Conservation (phyloP, 2,888 invertebrate genomes). For the Mesorhabditis belari region DNA sequence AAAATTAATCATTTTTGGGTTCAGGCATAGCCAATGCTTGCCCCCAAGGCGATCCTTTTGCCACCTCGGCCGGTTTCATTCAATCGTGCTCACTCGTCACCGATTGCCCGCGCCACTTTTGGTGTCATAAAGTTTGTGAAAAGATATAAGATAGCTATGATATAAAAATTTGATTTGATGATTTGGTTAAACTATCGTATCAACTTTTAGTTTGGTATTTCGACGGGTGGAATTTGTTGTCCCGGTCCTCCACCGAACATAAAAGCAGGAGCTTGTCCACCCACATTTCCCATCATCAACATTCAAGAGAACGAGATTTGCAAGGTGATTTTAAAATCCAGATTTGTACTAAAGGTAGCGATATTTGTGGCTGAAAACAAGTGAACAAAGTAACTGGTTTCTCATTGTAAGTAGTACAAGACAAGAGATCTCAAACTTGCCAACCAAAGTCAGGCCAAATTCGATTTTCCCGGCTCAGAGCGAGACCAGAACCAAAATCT, state of each 20-base stretch:
- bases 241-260: slow-evolving; percentile 15
- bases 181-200: too few relatives aligned
- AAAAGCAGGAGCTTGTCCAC: slow-evolving; percentile 27
- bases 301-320: slow-evolving; percentile 13
- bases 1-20: not conserved
- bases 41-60: slow-evolving; percentile 28
- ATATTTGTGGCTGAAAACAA: too few relatives aligned
- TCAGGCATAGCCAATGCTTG: slow-evolving; percentile 39
- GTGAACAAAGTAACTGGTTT: too few relatives aligned
- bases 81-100: slow-evolving; percentile 27
- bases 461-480: too few relatives aligned
- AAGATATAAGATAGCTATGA: too few relatives aligned
- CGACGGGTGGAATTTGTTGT: slow-evolving; percentile 44
- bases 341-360: too few relatives aligned
- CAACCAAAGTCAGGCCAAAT: too few relatives aligned
- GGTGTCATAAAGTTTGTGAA: slow-evolving; percentile 38
- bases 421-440: too few relatives aligned
- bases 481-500: too few relatives aligned
- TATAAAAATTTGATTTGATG: too few relatives aligned
- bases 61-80: slow-evolving; percentile 23
- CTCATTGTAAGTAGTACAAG: too few relatives aligned
- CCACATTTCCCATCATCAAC: slow-evolving; percentile 14
- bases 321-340: too few relatives aligned
- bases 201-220: slow-evolving; percentile 11
- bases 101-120: slow-evolving; percentile 31